Conservation (phyloP, 2,113 vertebrate genomes). For the Bufo gargarizans region DNA sequence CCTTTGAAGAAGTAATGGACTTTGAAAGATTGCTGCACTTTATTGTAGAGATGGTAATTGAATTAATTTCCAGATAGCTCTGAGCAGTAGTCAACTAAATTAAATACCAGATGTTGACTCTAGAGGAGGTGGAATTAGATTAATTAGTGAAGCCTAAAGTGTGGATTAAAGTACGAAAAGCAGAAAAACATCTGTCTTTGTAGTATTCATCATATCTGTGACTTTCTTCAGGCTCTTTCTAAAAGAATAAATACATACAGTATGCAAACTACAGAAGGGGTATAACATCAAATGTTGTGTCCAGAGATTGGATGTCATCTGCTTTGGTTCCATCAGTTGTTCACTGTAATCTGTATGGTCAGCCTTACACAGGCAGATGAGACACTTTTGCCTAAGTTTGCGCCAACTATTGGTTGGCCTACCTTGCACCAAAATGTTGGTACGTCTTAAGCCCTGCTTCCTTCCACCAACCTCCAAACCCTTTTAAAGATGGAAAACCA, state of each 20-base stretch:
- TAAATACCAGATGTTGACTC: conserved; percentile 58
- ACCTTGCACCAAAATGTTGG: too few relatives aligned
- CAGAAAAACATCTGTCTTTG: conserved; percentile 49
- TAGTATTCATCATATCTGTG: conserved; percentile 52
- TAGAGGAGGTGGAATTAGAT: conserved; percentile 55
- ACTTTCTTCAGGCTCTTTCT: conserved; percentile 48
- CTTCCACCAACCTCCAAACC: too few relatives aligned
- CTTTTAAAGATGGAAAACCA: too few relatives aligned
- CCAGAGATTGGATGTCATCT: background rate
- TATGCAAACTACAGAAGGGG: background rate
- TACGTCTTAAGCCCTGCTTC: too few relatives aligned
- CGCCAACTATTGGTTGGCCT: too few relatives aligned
- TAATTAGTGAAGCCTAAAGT: conserved; percentile 57
- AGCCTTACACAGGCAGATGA: too few relatives aligned
- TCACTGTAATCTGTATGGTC: too few relatives aligned
- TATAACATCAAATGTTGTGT: background rate
- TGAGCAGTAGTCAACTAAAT: conserved; percentile 55
- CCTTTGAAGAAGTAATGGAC: conserved; percentile 26
- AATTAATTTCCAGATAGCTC: conserved; percentile 53
- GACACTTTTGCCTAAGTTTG: too few relatives aligned
- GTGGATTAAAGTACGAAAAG: conserved; percentile 47
- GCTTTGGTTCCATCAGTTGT: too few relatives aligned
- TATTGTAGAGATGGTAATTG: conserved; percentile 33
- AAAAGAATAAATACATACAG: conserved; percentile 2
- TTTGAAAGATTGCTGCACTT: conserved; percentile 37